A percentile compares a stretch with the other conserved stretches of the same genome.
These are phyloP conservation scores for Piliocolobus tephrosceles DNA, from an alignment of 2,113 vertebrate species.

Conservation along the genomic window DNA sequence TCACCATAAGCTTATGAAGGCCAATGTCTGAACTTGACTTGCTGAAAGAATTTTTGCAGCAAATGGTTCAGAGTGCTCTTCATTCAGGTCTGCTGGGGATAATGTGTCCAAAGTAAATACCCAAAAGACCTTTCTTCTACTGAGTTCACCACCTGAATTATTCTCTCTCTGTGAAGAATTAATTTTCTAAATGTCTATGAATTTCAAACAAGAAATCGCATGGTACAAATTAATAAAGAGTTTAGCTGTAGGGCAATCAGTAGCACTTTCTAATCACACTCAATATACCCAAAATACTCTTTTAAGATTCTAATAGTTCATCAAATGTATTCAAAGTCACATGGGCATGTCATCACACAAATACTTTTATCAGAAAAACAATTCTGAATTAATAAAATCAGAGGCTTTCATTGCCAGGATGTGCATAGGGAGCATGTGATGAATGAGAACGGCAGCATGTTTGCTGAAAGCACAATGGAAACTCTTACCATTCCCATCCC, in stretches of 20 bases:
- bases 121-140: constrained; percentile 64
- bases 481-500: not conserved
- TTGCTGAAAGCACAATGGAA: not conserved
- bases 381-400: constrained; percentile 43
- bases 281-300: constrained; percentile 43
- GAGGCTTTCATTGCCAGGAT: not conserved
- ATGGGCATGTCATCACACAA: constrained; percentile 60
- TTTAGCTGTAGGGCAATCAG: constrained; percentile 74
- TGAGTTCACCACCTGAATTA: constrained; percentile 74
- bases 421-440: not conserved
- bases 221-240: constrained; percentile 73
- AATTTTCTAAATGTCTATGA: constrained; percentile 76
- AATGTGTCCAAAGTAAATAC: constrained; percentile 74
- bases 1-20: constrained; percentile 65
- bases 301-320: constrained; percentile 75
- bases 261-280: constrained; percentile 70
- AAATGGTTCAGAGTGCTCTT: constrained; percentile 71
- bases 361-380: constrained; percentile 66
- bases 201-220: constrained; percentile 78
- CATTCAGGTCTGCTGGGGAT: constrained; percentile 63
- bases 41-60: constrained; percentile 63
- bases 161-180: constrained; percentile 69
- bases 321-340: constrained; percentile 41
- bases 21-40: constrained; percentile 63
- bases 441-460: not conserved